Base-by-base conservation (phyloP, 2,113 vertebrate genomes). In the Lipophrys pholis region DNA sequence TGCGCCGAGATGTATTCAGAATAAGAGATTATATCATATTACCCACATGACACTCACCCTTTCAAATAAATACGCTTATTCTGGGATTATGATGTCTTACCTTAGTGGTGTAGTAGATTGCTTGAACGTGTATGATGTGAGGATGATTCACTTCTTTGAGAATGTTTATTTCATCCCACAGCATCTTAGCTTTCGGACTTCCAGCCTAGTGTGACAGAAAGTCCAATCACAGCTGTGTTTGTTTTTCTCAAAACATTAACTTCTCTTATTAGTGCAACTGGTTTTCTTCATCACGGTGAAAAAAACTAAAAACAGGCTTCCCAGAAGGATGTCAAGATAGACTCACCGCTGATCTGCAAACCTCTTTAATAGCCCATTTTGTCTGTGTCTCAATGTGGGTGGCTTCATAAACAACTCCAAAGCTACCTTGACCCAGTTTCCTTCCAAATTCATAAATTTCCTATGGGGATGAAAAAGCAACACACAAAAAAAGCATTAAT, bases 101-200 rank as follows among this genome's bases (percentile, higher is more conserved):
- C 93, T 91, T 93, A 41, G 94, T 85, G 0, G 95, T 95, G 83
- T 94, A 93, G 73, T 95, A 95, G 54, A 95, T 91, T 84, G 95
- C 94, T 64, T 96, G 89, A 43, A 96, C 91, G 70, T 95, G 95
- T 87, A 96, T 95, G 73, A 96, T 94, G 73, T 96, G 90, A 5
- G 90, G 71, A 21, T 95, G 95, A 68, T 94, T 93, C 68, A 96
- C 94, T 78, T 64, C 86, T 82, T 94, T 96, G 48, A 96, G 91
- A 54, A 97, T 95, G 84, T 59, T 93, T 67, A 97, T 95, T 81
- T 97, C 96, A 8, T 93, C 82, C 79, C 93, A 95, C 85, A 96
- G 87, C 71, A 95, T 87, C 84, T 93, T 93, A 68, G 95, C 92
- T 52, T 92, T 94, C 36, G 92, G 94, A 75, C 94, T 95, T 79